Evolutionary conservation across 2,888 invertebrate species (phyloP).

Genomic region (Drosophila neonasuta): DNA sequence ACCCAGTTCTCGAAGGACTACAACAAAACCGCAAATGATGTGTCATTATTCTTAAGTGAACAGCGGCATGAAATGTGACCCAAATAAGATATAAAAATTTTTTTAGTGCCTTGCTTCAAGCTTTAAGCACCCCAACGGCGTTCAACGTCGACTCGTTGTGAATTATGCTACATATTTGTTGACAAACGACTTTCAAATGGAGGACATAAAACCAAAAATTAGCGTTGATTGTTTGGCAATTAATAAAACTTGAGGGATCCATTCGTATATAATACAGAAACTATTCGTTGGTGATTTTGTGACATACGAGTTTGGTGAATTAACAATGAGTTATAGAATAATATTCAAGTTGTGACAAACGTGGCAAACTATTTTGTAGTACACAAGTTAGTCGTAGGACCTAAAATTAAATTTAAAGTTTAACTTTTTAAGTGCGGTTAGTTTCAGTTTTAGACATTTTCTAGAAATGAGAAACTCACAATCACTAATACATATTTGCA

Average conservation of each 20-base stretch:
- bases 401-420: no score
- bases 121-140: constrained; percentile 46
- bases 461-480: no score
- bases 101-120: constrained; percentile 69
- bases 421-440: no score
- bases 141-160: constrained; percentile 29
- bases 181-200: constrained; percentile 74
- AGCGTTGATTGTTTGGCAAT: constrained; percentile 72
- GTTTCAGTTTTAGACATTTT: no score
- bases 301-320: no score
- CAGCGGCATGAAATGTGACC: constrained; percentile 74
- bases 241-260: constrained; percentile 63
- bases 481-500: no score
- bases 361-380: no score
- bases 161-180: constrained; percentile 73
- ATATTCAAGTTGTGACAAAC: no score
- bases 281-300: no score
- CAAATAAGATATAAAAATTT: constrained; percentile 76
- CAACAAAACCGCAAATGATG: constrained; percentile 76
- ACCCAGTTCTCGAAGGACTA: constrained; percentile 36
- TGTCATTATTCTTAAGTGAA: constrained; percentile 78
- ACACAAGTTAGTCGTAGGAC: no score
- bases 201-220: constrained; percentile 70
- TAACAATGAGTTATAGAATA: no score
- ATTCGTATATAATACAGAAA: neutral